phyloP scores from a whole-genome alignment of 2,113 vertebrate genomes.

The Oreotrochilus melanogaster region DNA sequence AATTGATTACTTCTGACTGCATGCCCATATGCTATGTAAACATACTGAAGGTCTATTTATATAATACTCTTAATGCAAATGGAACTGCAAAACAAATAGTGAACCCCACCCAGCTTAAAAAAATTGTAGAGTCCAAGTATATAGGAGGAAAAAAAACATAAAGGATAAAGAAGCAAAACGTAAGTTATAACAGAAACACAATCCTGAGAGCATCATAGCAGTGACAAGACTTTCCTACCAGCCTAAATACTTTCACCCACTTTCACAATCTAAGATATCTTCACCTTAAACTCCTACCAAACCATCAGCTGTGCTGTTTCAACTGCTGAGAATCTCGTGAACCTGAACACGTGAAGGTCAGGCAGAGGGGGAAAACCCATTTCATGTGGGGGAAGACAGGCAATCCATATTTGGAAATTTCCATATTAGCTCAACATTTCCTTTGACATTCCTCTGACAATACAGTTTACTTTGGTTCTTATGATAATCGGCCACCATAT shows the following conservation, averaged over 20 bases:
- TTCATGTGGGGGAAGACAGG: fast-evolving
- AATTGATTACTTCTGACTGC: neutral
- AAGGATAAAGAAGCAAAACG: neutral
- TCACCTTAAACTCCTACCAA: neutral
- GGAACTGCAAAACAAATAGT: neutral
- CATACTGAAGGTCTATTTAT: neutral
- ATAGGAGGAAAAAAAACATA: fast-evolving
- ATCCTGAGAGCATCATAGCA: neutral
- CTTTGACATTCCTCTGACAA: neutral
- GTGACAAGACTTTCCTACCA: neutral
- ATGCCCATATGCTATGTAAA: neutral
- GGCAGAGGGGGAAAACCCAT: neutral
- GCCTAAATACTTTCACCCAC: neutral
- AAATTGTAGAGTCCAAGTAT: neutral
- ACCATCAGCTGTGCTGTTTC: neutral
- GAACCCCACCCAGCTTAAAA: neutral
- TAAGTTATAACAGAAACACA: neutral
- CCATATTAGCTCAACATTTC: fast-evolving
- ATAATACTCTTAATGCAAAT: neutral
- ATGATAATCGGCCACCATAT: neutral
- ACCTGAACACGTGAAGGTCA: neutral
- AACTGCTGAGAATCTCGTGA: neutral
- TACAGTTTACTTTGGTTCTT: neutral
- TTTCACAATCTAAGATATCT: neutral
- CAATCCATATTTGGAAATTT: neutral